Base-by-base conservation (phyloP, 1,140 invertebrate genomes). In the Habropoda laboriosa region DNA sequence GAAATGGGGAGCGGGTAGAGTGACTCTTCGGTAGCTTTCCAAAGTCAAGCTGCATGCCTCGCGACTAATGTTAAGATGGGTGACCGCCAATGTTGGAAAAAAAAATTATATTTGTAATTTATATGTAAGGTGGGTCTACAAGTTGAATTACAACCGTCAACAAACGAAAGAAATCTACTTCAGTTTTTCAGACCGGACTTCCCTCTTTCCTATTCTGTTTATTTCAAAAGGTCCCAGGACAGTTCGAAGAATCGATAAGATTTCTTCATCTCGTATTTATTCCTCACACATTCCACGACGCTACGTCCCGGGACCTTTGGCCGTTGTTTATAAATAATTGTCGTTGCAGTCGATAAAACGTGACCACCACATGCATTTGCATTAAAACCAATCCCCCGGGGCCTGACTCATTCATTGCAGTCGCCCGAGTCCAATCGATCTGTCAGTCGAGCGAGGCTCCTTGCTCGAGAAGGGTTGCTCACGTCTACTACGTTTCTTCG, bases 181-280 rank as follows among this genome's bases (percentile, higher is more conserved):
- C n/a, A n/a, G n/a, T n/a, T n/a, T n/a, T n/a, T n/a, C n/a, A n/a
- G n/a, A n/a, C n/a, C n/a, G n/a, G n/a, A n/a, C n/a, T n/a, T n/a
- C n/a, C 32, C 24, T 24, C 42, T 24, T 42, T 4, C 32, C 3
- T 32, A n/a, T 71, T 10, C 32, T 18, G n/a, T 32, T n/a, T 45
- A 8, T 35, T 53, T 24, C 6, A 8, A 42, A 67, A 32, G 2
- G 40, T 8, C 2, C 42, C 51, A 38, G n/a, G 10, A 47, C 40
- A 64, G 42, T 83, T 85, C 81, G 64, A 7, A 7, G 81, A 80
- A 83, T 80, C 64, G 76, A 85, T 84, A 84, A 83, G 51, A 35
- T 5, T 8, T 24, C 2, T 12, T 7, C 13, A 30, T 35, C 49
- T 57, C 32, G 13, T 10, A 21, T n/a, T n/a, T n/a, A 8, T 21